phyloP scores from a whole-genome alignment of 1,140 invertebrate species.

The Anagrus nilaparvatae region DNA sequence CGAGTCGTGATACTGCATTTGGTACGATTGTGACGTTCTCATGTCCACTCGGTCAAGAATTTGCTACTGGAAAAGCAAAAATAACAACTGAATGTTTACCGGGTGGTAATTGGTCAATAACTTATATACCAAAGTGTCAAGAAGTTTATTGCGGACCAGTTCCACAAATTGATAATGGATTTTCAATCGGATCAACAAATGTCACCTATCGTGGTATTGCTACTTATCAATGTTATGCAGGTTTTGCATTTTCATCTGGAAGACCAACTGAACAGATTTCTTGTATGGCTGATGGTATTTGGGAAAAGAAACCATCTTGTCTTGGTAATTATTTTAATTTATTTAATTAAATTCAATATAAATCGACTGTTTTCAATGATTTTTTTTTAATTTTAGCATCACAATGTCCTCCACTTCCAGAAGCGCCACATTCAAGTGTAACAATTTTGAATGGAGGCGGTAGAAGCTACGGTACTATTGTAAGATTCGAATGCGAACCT shows the following conservation, averaged over 20 bases:
- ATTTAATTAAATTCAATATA: constrained; percentile 6
- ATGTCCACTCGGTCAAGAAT: constrained; percentile 89
- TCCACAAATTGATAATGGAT: constrained; percentile 94
- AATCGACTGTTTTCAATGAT: neutral
- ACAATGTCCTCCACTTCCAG: constrained; percentile 80
- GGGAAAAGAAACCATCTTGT: constrained; percentile 86
- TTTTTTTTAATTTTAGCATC: constrained; percentile 53
- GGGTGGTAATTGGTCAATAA: constrained; percentile 87
- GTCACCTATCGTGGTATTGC: constrained; percentile 88
- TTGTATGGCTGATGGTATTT: constrained; percentile 76
- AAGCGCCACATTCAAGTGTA: constrained; percentile 79
- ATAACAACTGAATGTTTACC: constrained; percentile 77
- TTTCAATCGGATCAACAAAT: constrained; percentile 89
- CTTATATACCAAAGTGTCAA: constrained; percentile 90
- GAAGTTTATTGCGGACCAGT: constrained; percentile 96
- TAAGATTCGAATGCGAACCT: constrained; percentile 87
- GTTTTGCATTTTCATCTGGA: constrained; percentile 85
- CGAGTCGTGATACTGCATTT: constrained; percentile 84
- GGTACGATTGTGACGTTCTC: constrained; percentile 82
- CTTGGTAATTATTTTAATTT: constrained; percentile 47
- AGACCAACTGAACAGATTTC: constrained; percentile 81
- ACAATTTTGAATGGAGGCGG: constrained; percentile 87
- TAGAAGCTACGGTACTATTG: constrained; percentile 89
- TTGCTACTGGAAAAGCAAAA: constrained; percentile 77
- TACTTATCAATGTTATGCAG: constrained; percentile 93